Evolutionary conservation across 2,797 vertebrate species (phyloP).

Genomic region (Enteromius unitaeniatus): DNA sequence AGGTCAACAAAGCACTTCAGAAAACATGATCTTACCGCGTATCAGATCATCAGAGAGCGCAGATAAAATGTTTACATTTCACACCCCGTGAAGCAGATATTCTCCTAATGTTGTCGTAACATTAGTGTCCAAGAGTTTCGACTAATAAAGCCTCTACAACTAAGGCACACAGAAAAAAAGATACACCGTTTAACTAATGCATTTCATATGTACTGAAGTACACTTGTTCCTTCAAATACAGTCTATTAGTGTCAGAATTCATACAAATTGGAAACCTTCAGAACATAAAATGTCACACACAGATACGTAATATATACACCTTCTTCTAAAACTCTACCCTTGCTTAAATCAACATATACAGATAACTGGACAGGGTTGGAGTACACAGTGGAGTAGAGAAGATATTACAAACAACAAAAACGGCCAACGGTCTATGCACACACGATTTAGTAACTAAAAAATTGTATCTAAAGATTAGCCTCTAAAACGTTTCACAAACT

Average conservation of each 20-base stretch:
- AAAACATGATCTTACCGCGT: neutral
- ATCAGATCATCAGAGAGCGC: neutral
- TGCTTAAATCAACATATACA: conserved; percentile 54
- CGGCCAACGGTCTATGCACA: conserved; percentile 1
- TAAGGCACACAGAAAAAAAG: conserved; percentile 33
- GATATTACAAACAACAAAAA: neutral
- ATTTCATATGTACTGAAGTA: conserved; percentile 13
- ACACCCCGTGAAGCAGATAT: neutral
- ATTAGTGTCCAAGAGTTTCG: conserved; percentile 19
- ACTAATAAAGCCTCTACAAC: conserved; percentile 8
- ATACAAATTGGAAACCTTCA: conserved; percentile 25
- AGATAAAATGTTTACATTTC: neutral
- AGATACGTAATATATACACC: conserved; percentile 46
- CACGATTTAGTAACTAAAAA: conserved; percentile 7
- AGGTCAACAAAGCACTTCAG: neutral
- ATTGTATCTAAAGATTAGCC: neutral
- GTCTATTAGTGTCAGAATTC: conserved; percentile 23
- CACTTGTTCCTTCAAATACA: conserved; percentile 25
- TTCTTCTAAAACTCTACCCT: conserved; percentile 36
- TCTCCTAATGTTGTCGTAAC: conserved; percentile 6
- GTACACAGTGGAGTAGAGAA: conserved; percentile 17
- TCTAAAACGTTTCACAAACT: neutral
- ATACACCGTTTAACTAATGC: conserved; percentile 16
- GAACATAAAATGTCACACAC: conserved; percentile 18
- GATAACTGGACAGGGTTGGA: conserved; percentile 28